Evolutionary conservation across 2,797 vertebrate genomes (phyloP), one percentile per base, ranked within the genome.

Genomic region (Macropus fuliginosus): DNA sequence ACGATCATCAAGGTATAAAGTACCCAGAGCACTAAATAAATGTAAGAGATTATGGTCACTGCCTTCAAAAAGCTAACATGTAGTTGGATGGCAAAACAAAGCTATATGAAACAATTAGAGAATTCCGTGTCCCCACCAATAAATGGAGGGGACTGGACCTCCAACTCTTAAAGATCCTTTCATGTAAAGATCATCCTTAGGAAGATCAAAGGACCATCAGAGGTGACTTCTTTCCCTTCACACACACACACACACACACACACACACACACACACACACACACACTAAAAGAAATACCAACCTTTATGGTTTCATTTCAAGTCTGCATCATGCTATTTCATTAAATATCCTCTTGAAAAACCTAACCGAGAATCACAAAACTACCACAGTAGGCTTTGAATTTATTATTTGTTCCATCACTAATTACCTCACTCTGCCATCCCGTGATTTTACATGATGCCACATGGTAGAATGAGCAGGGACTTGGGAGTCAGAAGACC

Each of bases 331-430:
- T 62, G 31, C 16, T n/a, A 92, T 74, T n/a, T 66, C 34, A 74
- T 40, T 56, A 56, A 74, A 90, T 14, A 56, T 2, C 46, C 28
- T 27, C n/a, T 27, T 4, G 50, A 90, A 92, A 94, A 10, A 57
- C 9, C 46, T 31, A 56, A 14, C 5, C 14, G 90, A 55, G 11
- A 62, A 59, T 13, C 29, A 56, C 28, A 92, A 95, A 91, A 40
- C 87, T 95, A 89, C 28, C 94, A 55, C 56, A 66, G 91, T 59
- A 13, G 11, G 90, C 52, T 54, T 95, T 54, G 90, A 91, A 94
- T 59, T 27, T 54, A 46, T 56, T 92, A 4, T 21, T 95, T 4
- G 55, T 57, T 59, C 28, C 6, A 59, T 18, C 34, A 1, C 34
- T 66, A 66, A n/a, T 66, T 66, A 66, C 5, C 62, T 66, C 4